Conservation (phyloP, 2,888 invertebrate species). For the Gymnoscelis rufifasciata region DNA sequence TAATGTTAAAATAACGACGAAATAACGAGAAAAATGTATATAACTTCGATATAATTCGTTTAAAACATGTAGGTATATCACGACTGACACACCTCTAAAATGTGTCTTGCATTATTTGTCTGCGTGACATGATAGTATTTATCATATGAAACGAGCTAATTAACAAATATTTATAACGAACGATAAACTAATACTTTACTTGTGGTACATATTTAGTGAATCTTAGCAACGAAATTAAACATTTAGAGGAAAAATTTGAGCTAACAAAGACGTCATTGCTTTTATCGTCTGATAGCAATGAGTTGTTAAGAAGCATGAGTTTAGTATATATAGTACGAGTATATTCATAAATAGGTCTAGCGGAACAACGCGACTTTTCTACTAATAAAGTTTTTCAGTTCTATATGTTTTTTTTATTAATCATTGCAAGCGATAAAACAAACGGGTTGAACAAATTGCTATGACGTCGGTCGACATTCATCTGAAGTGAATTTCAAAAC, state of each 20-base stretch:
- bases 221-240: background rate
- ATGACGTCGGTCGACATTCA: too few species aligned
- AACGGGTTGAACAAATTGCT: too few species aligned
- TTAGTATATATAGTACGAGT: too few species aligned
- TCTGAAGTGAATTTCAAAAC: too few species aligned
- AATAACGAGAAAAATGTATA: background rate
- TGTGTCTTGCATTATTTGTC: slow-evolving; percentile 29
- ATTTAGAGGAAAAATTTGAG: background rate
- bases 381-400: too few species aligned
- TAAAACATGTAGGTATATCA: slow-evolving; percentile 6
- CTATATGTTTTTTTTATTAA: too few species aligned
- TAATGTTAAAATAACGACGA: background rate
- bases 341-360: too few species aligned
- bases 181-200: slow-evolving; percentile 8
- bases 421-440: too few species aligned
- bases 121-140: slow-evolving; percentile 33
- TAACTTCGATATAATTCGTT: background rate
- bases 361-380: too few species aligned
- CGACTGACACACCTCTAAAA: slow-evolving; percentile 37
- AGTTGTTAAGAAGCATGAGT: slow-evolving; percentile 14
- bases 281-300: slow-evolving; percentile 5
- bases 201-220: background rate
- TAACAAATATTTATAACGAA: slow-evolving; percentile 18
- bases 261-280: slow-evolving; percentile 5
- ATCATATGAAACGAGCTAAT: slow-evolving; percentile 25